Conservation (phyloP, 2,113 vertebrate genomes). For the Colossoma macropomum region DNA sequence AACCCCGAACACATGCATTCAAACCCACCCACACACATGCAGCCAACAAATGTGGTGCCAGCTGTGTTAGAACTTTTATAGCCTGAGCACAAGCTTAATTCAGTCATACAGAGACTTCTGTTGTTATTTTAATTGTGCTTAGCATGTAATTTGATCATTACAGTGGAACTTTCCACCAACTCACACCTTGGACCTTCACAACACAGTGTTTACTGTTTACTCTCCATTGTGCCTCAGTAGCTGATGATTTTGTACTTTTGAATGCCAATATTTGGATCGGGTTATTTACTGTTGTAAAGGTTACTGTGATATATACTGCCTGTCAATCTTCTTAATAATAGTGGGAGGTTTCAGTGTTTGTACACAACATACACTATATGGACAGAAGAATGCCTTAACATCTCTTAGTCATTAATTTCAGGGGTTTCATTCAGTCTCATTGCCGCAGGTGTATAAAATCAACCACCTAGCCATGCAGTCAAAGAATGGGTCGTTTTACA, state of each 20-base stretch:
- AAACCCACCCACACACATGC: background rate
- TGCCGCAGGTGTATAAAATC: no score
- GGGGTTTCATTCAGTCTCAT: no score
- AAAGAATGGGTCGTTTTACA: no score
- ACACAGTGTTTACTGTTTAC: background rate
- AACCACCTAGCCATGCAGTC: no score
- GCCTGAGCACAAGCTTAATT: background rate
- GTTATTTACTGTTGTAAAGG: no score
- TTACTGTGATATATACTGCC: no score
- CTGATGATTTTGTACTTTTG: background rate
- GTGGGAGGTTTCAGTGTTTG: no score
- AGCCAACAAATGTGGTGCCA: background rate
- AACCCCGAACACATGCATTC: background rate
- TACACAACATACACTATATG: no score
- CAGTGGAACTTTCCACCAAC: background rate
- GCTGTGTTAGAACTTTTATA: slow-evolving; percentile 1
- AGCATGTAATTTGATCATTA: background rate
- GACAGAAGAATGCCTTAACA: no score
- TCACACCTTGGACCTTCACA: slow-evolving; percentile 20
- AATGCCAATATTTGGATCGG: background rate
- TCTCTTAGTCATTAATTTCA: no score
- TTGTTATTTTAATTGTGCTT: background rate
- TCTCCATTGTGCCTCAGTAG: background rate
- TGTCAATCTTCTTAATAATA: no score
- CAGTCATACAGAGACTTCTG: background rate